These are phyloP conservation scores for Invenusta paracnida DNA, from an alignment of 2,888 invertebrate species.

Conservation along the genomic window DNA sequence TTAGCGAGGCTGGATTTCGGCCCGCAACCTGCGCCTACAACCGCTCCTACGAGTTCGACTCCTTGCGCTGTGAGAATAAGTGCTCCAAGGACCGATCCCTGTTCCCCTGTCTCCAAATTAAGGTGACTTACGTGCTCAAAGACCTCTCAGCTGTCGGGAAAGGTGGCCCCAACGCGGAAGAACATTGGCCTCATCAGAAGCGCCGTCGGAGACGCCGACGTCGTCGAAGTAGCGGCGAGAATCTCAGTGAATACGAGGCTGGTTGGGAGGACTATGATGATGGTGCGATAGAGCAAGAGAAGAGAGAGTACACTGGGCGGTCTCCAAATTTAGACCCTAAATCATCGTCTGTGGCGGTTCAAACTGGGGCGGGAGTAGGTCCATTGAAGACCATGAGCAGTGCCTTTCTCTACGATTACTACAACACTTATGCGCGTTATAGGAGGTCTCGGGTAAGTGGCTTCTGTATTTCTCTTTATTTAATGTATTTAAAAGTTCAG, in stretches of 20 bases:
- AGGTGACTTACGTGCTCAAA: not conserved
- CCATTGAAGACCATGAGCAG: not conserved
- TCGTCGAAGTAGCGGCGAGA: no score
- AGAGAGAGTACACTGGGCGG: no score
- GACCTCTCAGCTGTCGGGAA: no score
- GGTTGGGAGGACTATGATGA: no score
- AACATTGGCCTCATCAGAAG: no score
- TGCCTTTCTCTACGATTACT: not conserved
- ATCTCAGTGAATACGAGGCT: no score
- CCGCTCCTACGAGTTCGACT: not conserved
- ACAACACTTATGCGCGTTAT: not conserved
- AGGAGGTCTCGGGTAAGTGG: not conserved
- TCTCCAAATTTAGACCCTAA: no score
- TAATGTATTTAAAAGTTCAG: no score
- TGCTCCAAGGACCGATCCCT: conserved; percentile 16
- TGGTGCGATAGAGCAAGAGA: no score
- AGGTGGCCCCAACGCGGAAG: not conserved
- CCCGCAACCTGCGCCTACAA: not conserved
- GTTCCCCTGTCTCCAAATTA: conserved; percentile 11
- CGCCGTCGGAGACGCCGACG: no score
- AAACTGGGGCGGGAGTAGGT: not conserved
- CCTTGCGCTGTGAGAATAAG: conserved; percentile 24
- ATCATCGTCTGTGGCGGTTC: no score
- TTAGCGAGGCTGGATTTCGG: not conserved
- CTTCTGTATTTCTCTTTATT: no score